phyloP scores from a whole-genome alignment of 1,140 invertebrate genomes.

The Yoshiicerus persimilis region DNA sequence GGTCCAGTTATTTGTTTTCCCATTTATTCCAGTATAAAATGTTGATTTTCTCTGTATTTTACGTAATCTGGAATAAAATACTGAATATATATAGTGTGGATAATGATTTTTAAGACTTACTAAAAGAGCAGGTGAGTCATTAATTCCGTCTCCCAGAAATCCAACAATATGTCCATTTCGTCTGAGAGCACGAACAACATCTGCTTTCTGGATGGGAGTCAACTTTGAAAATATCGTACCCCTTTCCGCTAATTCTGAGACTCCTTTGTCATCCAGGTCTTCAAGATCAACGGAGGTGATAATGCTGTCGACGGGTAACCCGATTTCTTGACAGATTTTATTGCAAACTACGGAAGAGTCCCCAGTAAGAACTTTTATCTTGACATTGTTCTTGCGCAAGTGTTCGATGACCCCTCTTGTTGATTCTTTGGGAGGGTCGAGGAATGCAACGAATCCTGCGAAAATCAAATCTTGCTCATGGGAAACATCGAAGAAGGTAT shows the following conservation, averaged over 20 bases:
- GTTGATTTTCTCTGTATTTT: too few relatives aligned
- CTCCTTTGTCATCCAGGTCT: not conserved
- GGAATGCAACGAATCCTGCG: slow-evolving; percentile 25
- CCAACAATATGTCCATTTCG: slow-evolving; percentile 40
- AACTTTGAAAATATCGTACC: slow-evolving; percentile 39
- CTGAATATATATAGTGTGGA: too few relatives aligned
- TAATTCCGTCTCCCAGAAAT: slow-evolving; percentile 50
- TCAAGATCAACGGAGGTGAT: slow-evolving; percentile 11
- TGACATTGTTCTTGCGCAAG: slow-evolving; percentile 24
- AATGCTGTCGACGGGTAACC: not conserved
- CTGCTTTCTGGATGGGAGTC: slow-evolving; percentile 37
- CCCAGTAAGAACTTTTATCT: slow-evolving; percentile 29
- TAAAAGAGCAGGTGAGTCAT: slow-evolving; percentile 46
- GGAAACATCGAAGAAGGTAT: not conserved
- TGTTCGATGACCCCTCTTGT: not conserved
- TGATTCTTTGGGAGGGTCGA: slow-evolving; percentile 31
- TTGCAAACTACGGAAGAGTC: slow-evolving; percentile 28
- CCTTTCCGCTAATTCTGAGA: not conserved
- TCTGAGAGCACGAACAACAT: slow-evolving; percentile 29
- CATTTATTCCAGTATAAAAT: too few relatives aligned
- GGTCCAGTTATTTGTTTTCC: too few relatives aligned
- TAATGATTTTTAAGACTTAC: not conserved
- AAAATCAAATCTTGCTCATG: slow-evolving; percentile 25
- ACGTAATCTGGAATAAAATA: too few relatives aligned
- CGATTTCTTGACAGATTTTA: slow-evolving; percentile 37